These are phyloP conservation scores for Florisuga fusca DNA, from an alignment of 2,797 vertebrate species.

Conservation along the genomic window DNA sequence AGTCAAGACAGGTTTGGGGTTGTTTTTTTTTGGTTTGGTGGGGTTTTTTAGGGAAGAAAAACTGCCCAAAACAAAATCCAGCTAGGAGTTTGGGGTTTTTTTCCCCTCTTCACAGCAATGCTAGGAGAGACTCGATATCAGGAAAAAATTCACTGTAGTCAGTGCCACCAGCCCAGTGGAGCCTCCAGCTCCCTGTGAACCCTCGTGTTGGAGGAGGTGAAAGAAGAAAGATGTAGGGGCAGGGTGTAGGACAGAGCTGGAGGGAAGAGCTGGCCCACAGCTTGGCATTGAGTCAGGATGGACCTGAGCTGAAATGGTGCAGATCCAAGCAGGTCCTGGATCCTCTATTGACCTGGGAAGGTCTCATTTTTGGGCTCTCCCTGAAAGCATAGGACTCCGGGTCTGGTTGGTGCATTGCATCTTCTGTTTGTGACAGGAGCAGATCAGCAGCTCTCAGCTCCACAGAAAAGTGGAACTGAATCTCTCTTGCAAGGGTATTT, in stretches of 20 bases:
- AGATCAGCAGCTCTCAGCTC: not conserved
- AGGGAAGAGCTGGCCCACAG: not conserved
- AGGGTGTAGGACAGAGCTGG: not conserved
- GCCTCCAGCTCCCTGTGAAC: not conserved
- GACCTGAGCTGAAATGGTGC: not conserved
- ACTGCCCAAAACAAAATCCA: not conserved
- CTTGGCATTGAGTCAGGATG: not conserved
- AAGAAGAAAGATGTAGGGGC: not conserved
- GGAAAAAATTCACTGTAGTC: not conserved
- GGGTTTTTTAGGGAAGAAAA: not conserved
- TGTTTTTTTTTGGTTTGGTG: no score
- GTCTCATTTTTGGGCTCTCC: not conserved
- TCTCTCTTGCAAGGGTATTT: not conserved
- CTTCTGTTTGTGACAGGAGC: not conserved
- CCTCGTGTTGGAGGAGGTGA: not conserved
- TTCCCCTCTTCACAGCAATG: not conserved
- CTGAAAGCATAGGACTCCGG: not conserved
- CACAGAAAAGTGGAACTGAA: not conserved
- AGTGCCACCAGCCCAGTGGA: accelerated
- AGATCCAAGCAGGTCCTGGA: not conserved
- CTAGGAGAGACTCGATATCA: not conserved
- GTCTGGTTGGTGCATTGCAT: not conserved
- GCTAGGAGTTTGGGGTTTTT: not conserved
- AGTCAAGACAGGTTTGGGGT: not conserved
- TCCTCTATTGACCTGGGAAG: not conserved